Evolutionary conservation across 2,888 invertebrate genomes (phyloP).

Genomic region (Prenolepis imparis): DNA sequence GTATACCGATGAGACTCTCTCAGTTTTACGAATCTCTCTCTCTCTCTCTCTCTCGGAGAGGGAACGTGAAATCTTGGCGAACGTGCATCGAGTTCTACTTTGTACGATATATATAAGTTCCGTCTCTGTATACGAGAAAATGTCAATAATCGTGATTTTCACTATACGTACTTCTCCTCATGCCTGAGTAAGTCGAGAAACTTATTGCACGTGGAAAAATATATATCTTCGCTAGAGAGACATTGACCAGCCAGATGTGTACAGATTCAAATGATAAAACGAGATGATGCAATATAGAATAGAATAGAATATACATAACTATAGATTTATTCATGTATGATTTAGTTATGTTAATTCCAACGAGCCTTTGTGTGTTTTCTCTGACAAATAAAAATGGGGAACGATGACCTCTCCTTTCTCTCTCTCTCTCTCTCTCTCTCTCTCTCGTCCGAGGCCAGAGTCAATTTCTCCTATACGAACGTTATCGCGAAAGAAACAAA

Average conservation of each 20-base stretch:
- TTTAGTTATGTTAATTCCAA: not conserved
- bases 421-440: no score
- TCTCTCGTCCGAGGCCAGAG: no score
- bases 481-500: conserved; percentile 6
- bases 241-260: not conserved
- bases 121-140: not conserved
- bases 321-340: not conserved
- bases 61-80: not conserved
- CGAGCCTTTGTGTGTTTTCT: not conserved
- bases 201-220: not conserved
- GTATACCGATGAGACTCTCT: not conserved
- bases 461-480: conserved; percentile 7
- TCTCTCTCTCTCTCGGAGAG: no score
- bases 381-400: not conserved
- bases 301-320: not conserved
- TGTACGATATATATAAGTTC: not conserved
- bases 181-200: not conserved
- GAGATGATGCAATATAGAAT: not conserved
- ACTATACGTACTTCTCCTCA: not conserved
- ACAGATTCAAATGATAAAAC: not conserved
- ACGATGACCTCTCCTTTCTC: not conserved
- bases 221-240: not conserved
- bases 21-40: conserved; percentile 3
- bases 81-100: not conserved
- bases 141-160: not conserved